phyloP scores from a whole-genome alignment of 2,888 invertebrate species.

The Hirtodrosophila alboralis region DNA sequence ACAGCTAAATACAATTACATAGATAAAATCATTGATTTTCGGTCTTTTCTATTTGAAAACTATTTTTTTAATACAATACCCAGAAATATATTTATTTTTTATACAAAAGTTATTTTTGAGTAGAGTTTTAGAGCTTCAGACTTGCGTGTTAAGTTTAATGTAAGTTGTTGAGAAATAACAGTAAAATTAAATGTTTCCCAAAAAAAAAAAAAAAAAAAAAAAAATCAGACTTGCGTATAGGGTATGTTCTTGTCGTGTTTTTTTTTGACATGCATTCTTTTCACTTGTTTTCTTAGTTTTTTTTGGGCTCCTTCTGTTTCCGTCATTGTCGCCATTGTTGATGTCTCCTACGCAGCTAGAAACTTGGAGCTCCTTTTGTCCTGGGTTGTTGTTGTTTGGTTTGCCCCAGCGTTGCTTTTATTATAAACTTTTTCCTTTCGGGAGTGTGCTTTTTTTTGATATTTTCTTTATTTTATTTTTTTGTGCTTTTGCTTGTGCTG shows the following conservation, averaged over 20 bases:
- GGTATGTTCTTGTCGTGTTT: background rate
- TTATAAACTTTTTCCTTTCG: slow-evolving; percentile 64
- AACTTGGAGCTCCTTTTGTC: slow-evolving; percentile 56
- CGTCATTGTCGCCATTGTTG: slow-evolving; percentile 69
- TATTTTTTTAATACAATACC: too few relatives aligned
- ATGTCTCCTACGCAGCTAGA: slow-evolving; percentile 51
- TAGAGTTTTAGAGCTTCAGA: too few relatives aligned
- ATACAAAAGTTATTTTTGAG: too few relatives aligned
- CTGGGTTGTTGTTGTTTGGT: slow-evolving; percentile 54
- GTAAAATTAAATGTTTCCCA: too few relatives aligned
- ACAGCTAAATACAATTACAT: too few relatives aligned
- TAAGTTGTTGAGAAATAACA: too few relatives aligned
- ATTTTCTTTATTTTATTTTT: slow-evolving; percentile 1
- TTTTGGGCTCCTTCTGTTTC: slow-evolving; percentile 43
- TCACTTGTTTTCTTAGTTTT: slow-evolving; percentile 24
- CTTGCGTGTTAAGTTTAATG: too few relatives aligned
- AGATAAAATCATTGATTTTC: too few relatives aligned
- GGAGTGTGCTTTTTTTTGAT: slow-evolving; percentile 33
- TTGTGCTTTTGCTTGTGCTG: slow-evolving; percentile 47
- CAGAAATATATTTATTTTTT: too few relatives aligned
- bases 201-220: too few relatives aligned
- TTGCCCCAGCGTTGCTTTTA: slow-evolving; percentile 53
- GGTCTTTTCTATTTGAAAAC: too few relatives aligned
- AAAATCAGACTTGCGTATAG: too few relatives aligned
- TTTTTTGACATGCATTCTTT: slow-evolving; percentile 13